Evolutionary conservation across 2,797 vertebrate genomes (phyloP), one percentile per base, ranked within the genome.

Genomic region (Eleutherodactylus coqui): DNA sequence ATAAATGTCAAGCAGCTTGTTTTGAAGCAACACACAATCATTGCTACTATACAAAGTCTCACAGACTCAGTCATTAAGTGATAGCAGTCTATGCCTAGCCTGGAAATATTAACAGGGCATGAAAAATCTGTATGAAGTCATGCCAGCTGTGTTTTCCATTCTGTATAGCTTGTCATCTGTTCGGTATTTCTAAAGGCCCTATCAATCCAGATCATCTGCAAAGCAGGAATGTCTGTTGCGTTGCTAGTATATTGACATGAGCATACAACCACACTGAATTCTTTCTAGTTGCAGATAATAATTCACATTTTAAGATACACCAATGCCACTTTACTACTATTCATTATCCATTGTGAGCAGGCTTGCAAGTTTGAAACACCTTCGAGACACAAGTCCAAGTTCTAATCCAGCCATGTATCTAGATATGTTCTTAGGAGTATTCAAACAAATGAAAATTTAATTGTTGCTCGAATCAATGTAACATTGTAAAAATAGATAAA

Each of bases 201-300:
- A 45, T 73, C 70, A 27, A 6, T 73, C 70, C n/a, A 73, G 21
- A 73, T 27, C 43, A 73, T 45, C 70, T 73, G 41, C 24, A n/a
- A n/a, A 27, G 70, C 4, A 45, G 38, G 24, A 45, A 41, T 70
- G 67, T 41, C 67, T 70, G 17, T n/a, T 27, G 70, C 16, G 36
- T 41, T 45, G 38, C 41, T 16, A 43, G 70, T 45, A n/a, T 72
- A 43, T 6, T 73, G 70, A 73, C 38, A 43, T 16, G 41, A 73
- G 11, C 5, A 4, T 38, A n/a, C 67, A n/a, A 70, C 21, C n/a
- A 43, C 21, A 45, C 24, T 16, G 13, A 45, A 43, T 73, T 43
- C 13, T 45, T 73, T 27, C 36, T 41, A 70, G 36, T 13, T 11
- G 2, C 8, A 43, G 41, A 73, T 14, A 73, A 45, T 24, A 45